These are phyloP conservation scores for Noctuana brunneofusca DNA, from an alignment of 2,888 invertebrate species.

Conservation along the genomic window DNA sequence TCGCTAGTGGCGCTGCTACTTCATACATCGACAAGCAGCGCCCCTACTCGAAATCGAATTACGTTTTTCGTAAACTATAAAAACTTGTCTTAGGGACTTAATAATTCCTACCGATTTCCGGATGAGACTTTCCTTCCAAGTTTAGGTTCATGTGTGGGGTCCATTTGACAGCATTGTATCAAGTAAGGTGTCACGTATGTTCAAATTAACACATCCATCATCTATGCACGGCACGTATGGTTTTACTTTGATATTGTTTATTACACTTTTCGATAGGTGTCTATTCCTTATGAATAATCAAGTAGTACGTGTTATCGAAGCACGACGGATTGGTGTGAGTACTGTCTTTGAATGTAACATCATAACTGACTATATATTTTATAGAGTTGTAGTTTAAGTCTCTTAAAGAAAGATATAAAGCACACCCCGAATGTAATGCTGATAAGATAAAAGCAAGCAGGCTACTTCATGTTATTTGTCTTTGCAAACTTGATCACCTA, in stretches of 20 bases:
- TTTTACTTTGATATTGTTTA: slow-evolving; percentile 54
- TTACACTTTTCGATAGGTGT: slow-evolving; percentile 46
- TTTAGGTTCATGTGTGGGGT: slow-evolving; percentile 39
- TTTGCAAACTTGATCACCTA: no score
- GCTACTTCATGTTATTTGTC: no score
- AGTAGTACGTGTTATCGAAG: slow-evolving; percentile 45
- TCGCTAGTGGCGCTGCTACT: no score
- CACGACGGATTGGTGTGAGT: slow-evolving; percentile 16
- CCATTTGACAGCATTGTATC: slow-evolving; percentile 35
- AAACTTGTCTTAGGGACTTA: no score
- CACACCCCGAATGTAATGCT: no score
- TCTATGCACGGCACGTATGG: slow-evolving; percentile 45
- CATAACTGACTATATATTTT: background rate
- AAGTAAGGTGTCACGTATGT: slow-evolving; percentile 34
- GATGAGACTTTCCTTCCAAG: background rate
- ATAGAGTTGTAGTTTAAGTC: background rate
- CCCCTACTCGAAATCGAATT: no score
- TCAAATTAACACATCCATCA: slow-evolving; percentile 42
- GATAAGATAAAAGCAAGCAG: no score
- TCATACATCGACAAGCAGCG: no score
- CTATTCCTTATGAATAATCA: slow-evolving; percentile 50
- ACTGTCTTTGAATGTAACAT: slow-evolving; percentile 3
- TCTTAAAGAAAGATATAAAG: background rate
- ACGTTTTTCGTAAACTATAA: no score
- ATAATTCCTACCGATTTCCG: background rate